Evolutionary conservation across 2,113 vertebrate species (phyloP).

Genomic region (Daubentonia madagascariensis): DNA sequence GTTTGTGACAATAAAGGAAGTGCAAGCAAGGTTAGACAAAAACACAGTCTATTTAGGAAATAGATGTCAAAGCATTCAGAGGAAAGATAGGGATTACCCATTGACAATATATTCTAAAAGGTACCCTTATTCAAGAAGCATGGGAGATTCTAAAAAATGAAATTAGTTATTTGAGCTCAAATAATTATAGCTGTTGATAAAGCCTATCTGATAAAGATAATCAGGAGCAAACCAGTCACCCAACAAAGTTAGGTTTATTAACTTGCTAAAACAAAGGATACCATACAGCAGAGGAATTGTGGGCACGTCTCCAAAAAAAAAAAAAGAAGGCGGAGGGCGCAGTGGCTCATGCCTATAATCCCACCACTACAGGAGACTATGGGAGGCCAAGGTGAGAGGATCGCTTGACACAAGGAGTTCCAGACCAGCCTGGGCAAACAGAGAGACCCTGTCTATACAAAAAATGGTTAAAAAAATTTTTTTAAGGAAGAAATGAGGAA

Average conservation of each 20-base stretch:
- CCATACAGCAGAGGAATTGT: not conserved
- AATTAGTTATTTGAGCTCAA: not conserved
- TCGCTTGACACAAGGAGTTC: no score
- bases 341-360: no score
- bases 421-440: no score
- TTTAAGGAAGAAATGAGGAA: not conserved
- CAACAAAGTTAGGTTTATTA: not conserved
- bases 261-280: not conserved
- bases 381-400: no score
- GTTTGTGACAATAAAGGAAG: not conserved
- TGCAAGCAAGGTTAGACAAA: not conserved
- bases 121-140: not conserved
- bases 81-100: not conserved
- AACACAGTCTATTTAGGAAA: not conserved
- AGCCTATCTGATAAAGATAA: not conserved
- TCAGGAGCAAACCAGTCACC: not conserved
- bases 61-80: not conserved
- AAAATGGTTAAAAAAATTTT: not conserved
- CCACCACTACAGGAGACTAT: no score
- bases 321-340: not conserved
- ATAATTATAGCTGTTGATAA: slow-evolving; percentile 6
- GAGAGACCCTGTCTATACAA: no score
- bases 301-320: not conserved
- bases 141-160: not conserved
- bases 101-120: not conserved